Conservation (phyloP, 2,113 vertebrate species). For the Acinonyx jubatus region DNA sequence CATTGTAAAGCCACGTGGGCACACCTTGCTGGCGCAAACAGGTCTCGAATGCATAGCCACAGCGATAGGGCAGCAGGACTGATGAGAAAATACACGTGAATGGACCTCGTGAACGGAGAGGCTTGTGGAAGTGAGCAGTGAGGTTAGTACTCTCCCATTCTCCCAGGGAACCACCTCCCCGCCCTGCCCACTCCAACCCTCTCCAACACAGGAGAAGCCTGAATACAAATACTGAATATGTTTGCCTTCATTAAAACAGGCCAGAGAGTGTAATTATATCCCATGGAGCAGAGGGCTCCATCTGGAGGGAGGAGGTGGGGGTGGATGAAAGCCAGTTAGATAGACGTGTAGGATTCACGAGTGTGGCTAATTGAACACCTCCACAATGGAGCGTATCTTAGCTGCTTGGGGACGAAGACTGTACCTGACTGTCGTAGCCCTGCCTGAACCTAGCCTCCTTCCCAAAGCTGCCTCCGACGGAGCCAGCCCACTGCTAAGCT, state of each 20-base stretch:
- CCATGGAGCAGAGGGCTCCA: conserved; percentile 43
- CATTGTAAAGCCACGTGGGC: neutral
- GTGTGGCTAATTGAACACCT: conserved; percentile 30
- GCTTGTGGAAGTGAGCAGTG: neutral
- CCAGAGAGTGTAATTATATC: conserved; percentile 51
- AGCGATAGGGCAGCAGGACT: fast-evolving
- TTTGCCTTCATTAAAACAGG: conserved; percentile 57
- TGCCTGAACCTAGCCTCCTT: neutral
- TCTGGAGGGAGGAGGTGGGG: neutral
- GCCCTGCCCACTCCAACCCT: neutral
- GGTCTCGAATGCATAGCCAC: neutral
- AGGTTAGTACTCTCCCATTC: neutral
- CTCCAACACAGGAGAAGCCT: neutral
- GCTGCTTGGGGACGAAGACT: neutral
- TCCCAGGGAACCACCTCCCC: neutral
- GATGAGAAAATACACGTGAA: neutral
- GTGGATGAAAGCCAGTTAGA: neutral
- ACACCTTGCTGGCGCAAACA: neutral
- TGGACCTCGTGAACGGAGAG: neutral
- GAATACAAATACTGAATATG: conserved; percentile 29
- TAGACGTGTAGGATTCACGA: conserved; percentile 46
- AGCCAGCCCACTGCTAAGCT: neutral
- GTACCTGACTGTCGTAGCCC: neutral
- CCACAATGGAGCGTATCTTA: neutral
- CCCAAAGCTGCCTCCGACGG: neutral